Evolutionary conservation across 2,888 invertebrate genomes (phyloP).

Genomic region (Phymatocera aterrima): DNA sequence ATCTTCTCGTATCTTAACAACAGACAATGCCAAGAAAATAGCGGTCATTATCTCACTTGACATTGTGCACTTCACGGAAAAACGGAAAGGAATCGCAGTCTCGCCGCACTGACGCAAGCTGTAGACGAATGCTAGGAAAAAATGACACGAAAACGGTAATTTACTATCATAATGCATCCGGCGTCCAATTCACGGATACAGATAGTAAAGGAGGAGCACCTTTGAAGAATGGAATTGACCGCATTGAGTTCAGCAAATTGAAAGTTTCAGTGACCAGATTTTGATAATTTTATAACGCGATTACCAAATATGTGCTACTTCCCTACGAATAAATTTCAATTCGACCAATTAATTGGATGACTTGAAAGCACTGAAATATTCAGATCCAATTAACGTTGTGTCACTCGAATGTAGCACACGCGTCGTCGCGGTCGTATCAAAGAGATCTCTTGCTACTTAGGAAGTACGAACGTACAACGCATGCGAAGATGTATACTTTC

Average conservation of each 20-base stretch:
- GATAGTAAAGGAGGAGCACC: neutral
- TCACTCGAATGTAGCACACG: neutral
- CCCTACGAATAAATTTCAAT: neutral
- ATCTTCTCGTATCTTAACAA: neutral
- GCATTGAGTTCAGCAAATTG: neutral
- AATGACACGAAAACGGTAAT: neutral
- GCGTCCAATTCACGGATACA: neutral
- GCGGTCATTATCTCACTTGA: constrained; percentile 1
- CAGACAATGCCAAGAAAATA: neutral
- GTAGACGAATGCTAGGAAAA: neutral
- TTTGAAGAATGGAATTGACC: neutral
- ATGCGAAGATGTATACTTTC: constrained; percentile 19
- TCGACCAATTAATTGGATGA: neutral
- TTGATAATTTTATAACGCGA: neutral
- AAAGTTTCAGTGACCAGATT: neutral
- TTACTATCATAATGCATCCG: neutral
- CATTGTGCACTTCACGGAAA: neutral
- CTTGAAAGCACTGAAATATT: neutral
- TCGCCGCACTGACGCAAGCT: too few species aligned
- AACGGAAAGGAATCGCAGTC: neutral
- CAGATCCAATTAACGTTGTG: constrained; percentile 1
- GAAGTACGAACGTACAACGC: neutral
- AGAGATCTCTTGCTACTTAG: neutral
- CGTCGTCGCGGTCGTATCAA: neutral
- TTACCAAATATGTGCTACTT: neutral